These are phyloP conservation scores for Hyles lineata DNA, from an alignment of 2,888 invertebrate genomes.

Conservation along the genomic window DNA sequence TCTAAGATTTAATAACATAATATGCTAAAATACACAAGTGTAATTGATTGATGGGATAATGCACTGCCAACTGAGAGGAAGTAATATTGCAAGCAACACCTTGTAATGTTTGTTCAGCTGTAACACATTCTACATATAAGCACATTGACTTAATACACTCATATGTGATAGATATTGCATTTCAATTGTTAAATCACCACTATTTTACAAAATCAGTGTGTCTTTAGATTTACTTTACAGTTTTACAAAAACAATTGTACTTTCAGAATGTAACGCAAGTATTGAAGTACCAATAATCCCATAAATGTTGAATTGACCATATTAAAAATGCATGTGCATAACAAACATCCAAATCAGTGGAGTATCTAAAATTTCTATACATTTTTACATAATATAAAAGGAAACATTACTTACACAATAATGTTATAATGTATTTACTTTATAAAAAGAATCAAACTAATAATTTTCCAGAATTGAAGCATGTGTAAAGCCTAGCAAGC, in stretches of 20 bases:
- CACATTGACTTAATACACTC: not conserved
- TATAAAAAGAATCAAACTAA: constrained; percentile 70
- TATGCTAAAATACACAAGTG: constrained; percentile 21
- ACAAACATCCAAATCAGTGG: constrained; percentile 57
- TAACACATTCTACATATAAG: constrained; percentile 30
- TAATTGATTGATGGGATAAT: constrained; percentile 13
- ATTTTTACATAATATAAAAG: constrained; percentile 77
- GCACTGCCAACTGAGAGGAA: not conserved
- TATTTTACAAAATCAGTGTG: not conserved
- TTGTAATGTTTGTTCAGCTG: constrained; percentile 25
- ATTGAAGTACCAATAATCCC: constrained; percentile 8
- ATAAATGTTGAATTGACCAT: constrained; percentile 22
- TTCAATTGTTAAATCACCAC: not conserved
- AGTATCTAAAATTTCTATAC: constrained; percentile 63
- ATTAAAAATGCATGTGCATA: constrained; percentile 39
- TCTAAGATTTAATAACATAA: constrained; percentile 15
- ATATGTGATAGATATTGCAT: not conserved
- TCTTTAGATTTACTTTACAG: not conserved
- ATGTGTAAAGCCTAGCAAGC: constrained; percentile 86
- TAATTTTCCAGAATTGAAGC: constrained; percentile 62
- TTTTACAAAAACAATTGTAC: constrained; percentile 37
- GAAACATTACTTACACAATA: constrained; percentile 76
- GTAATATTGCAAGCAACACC: not conserved
- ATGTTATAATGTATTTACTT: constrained; percentile 71
- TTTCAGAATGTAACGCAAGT: constrained; percentile 33